phyloP scores from a whole-genome alignment of 2,113 vertebrate genomes.

The Epinephelus moara region DNA sequence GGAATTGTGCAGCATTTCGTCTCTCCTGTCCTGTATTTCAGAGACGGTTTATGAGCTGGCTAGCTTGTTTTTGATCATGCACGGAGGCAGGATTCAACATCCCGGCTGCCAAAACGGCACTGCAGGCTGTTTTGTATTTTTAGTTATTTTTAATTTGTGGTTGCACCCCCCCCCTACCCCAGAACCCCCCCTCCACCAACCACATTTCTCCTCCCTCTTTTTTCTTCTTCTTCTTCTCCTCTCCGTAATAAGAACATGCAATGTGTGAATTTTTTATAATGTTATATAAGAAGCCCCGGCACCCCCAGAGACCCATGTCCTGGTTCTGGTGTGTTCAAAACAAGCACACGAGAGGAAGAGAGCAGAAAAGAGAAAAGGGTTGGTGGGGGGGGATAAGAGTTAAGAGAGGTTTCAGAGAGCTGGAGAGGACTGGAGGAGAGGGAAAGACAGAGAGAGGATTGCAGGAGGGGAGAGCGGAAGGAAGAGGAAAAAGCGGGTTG shows the following conservation, averaged over 20 bases:
- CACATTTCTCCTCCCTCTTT: constrained; percentile 29
- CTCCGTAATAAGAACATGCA: constrained; percentile 80
- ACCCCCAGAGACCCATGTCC: constrained; percentile 83
- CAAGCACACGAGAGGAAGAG: constrained; percentile 67
- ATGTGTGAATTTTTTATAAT: constrained; percentile 86
- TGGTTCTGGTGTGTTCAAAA: constrained; percentile 82
- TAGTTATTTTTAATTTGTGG: constrained; percentile 75
- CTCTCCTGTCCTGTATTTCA: constrained; percentile 37
- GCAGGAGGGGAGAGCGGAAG: constrained; percentile 36
- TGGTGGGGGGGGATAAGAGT: constrained; percentile 21
- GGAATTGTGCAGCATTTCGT: constrained; percentile 32
- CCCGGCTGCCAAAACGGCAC: constrained; percentile 49
- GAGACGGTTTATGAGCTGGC: constrained; percentile 25
- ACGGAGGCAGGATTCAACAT: constrained; percentile 6
- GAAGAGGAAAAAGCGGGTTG: constrained; percentile 38
- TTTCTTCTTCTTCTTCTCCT: constrained; percentile 44
- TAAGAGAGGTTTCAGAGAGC: constrained; percentile 64
- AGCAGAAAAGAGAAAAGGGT: constrained; percentile 12
- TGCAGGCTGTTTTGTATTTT: constrained; percentile 58
- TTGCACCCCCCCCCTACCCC: constrained; percentile 35
- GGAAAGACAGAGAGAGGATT: constrained; percentile 30
- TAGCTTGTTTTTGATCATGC: constrained; percentile 50
- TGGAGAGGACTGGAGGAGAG: constrained; percentile 32
- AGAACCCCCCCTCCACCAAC: constrained; percentile 2
- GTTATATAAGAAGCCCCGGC: constrained; percentile 82